Conservation (phyloP, 2,888 invertebrate species). For the Trachelus troglodyta region DNA sequence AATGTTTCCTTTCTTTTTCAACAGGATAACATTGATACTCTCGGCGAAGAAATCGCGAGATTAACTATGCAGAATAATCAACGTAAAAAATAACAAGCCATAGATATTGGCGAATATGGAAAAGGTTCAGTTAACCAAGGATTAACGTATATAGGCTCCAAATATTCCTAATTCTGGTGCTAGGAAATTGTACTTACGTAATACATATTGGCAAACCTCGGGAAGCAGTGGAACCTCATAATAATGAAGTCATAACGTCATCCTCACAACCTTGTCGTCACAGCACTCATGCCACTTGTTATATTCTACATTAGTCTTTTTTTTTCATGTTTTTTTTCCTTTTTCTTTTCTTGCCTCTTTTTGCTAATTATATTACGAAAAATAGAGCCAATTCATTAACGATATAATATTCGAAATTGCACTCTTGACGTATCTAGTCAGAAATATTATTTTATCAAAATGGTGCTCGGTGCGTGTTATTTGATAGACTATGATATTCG, state of each 20-base stretch:
- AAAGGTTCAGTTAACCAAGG: neutral
- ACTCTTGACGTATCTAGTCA: neutral
- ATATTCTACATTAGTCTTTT: neutral
- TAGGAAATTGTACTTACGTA: constrained; percentile 1
- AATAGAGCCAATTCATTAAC: neutral
- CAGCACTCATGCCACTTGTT: neutral
- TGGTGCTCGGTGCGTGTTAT: neutral
- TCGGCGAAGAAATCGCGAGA: constrained; percentile 82
- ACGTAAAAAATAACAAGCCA: constrained; percentile 22
- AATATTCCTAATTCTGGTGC: constrained; percentile 6
- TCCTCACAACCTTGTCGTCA: neutral
- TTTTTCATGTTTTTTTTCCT: neutral
- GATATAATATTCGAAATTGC: neutral
- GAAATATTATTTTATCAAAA: neutral
- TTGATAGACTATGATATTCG: neutral
- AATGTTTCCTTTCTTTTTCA: constrained; percentile 47
- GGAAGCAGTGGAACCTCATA: neutral
- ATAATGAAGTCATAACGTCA: neutral
- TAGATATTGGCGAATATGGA: neutral
- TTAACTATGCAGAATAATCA: constrained; percentile 67
- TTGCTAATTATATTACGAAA: neutral
- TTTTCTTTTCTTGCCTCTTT: neutral
- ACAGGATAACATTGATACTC: constrained; percentile 83
- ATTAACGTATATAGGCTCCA: neutral
- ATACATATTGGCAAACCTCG: neutral